phyloP scores from a whole-genome alignment of 2,888 invertebrate species.

The Stenichneumon culpator region DNA sequence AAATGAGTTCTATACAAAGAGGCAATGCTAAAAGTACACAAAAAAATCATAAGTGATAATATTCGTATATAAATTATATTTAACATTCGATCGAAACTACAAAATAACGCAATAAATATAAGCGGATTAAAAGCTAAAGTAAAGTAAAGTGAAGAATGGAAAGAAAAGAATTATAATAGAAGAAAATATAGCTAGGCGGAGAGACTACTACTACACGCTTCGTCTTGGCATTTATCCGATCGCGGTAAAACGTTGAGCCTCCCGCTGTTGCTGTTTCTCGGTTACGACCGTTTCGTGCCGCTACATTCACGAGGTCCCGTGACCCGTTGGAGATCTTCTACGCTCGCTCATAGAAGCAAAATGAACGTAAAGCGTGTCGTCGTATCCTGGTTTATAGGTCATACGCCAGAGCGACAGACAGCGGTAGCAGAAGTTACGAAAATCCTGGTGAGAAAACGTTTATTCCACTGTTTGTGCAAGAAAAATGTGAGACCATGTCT shows the following conservation, averaged over 20 bases:
- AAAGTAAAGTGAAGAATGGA: background rate
- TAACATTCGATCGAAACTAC: no score
- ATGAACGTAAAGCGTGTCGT: conserved; percentile 53
- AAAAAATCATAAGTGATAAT: no score
- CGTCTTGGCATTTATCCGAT: conserved; percentile 73
- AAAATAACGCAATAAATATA: no score
- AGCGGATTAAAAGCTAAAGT: no score
- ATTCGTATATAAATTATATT: no score
- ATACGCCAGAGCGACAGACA: conserved; percentile 70
- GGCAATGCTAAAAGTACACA: no score
- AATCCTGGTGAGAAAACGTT: conserved; percentile 41
- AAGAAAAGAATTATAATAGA: conserved; percentile 12
- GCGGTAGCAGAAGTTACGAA: conserved; percentile 58
- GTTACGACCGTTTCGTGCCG: conserved; percentile 69
- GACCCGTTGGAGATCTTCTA: conserved; percentile 54
- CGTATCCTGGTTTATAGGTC: conserved; percentile 76
- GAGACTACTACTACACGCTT: conserved; percentile 52
- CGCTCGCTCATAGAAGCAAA: conserved; percentile 45
- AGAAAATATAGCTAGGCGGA: conserved; percentile 50
- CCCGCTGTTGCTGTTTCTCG: conserved; percentile 65
- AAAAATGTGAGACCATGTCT: conserved; percentile 2
- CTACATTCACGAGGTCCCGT: conserved; percentile 67
- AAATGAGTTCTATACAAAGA: no score
- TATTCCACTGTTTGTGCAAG: conserved; percentile 3
- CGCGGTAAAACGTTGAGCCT: conserved; percentile 68